Base-by-base conservation (phyloP, 2,888 invertebrate species). In the Caenorhabditis afra region DNA sequence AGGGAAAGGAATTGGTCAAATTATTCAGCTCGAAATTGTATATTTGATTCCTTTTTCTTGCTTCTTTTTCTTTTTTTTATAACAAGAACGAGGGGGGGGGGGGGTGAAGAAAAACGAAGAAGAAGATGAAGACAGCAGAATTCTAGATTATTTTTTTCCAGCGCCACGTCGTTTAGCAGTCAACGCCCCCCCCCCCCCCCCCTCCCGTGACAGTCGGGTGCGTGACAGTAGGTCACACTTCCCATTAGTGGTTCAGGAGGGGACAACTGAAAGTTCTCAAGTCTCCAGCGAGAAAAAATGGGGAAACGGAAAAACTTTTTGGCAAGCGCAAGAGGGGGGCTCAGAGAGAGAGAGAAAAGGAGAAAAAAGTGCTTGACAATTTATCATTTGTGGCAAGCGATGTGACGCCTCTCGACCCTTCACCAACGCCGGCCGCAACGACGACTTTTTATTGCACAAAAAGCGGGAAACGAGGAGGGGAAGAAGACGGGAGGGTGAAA, bases 371-470 rank as follows among this genome's bases (percentile, higher is more conserved):
- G 64, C 73, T 64, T 35, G 64, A 58, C 73, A 73, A 73, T 73
- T 73, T 73, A 73, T 73, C 73, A 73, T 64, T 73, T 73, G 57
- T 64, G 64, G 64, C 64, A 62, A 58, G 49, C 57, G 73, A 73
- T 64, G 73, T 57, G 71, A 71, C 71, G 71, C 57, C 57, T 71
- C 49, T 62, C 70, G 70, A 70, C 70, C 53, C 61, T 61, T 71
- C 57, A 64, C 29, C 41, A 35, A n/a, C n/a, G n/a, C n/a, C n/a
- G n/a, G 35, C 44, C 52, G 16, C 29, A 44, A 55, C 62, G 49
- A 61, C 61, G 47, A 71, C 71, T 71, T 65, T 73, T 73, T 73
- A 65, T 73, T 73, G 75, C 53, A 61, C 49, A 67, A 62, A 58
- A 76, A 76, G 57, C 29, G 65, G 55, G 20, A 35, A 41, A 68